Conservation (phyloP, 2,888 invertebrate genomes). For the Archips xylosteana region DNA sequence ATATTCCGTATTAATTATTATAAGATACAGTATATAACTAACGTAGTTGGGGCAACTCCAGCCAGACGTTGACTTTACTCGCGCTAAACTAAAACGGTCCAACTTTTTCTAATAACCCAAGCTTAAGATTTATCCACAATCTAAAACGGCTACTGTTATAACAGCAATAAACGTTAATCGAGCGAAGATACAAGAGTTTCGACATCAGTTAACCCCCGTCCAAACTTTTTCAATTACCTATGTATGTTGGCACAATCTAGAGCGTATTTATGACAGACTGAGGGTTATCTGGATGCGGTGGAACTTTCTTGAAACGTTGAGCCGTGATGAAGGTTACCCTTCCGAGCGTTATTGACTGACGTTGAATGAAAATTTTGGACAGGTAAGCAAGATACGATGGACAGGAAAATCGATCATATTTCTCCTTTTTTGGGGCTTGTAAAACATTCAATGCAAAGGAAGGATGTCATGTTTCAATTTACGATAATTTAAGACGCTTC, state of each 20-base stretch:
- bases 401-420: not conserved
- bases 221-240: conserved; percentile 81
- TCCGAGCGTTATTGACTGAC: conserved; percentile 1
- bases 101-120: conserved; percentile 39
- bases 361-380: conserved; percentile 21
- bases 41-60: not conserved
- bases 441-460: not conserved
- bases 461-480: not conserved
- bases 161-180: conserved; percentile 45
- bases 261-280: conserved; percentile 72
- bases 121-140: conserved; percentile 30
- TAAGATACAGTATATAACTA: too few species aligned
- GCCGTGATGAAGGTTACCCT: conserved; percentile 31
- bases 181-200: conserved; percentile 50
- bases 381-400: not conserved
- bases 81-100: conserved; percentile 14
- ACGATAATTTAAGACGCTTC: not conserved
- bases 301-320: conserved; percentile 46
- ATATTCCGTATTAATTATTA: too few species aligned
- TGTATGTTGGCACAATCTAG: conserved; percentile 56
- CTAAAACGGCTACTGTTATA: conserved; percentile 36
- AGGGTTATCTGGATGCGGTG: conserved; percentile 47
- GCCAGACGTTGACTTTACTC: not conserved
- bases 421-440: not conserved
- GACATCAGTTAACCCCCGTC: conserved; percentile 69